These are phyloP conservation scores for Dicrurus megarhynchus DNA, from an alignment of 2,113 vertebrate genomes.

Conservation along the genomic window DNA sequence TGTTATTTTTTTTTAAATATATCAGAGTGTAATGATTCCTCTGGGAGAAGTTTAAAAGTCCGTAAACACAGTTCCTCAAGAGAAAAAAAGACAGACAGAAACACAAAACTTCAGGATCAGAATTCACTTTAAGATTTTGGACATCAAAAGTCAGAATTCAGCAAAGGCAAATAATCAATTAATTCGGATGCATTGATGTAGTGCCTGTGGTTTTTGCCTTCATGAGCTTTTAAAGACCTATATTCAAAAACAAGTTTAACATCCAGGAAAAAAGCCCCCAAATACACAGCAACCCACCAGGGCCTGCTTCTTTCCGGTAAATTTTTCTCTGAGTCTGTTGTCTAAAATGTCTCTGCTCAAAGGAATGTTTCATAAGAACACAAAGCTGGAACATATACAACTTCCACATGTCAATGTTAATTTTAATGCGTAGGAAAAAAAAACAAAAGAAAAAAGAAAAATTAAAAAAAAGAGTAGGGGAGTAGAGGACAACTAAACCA, in stretches of 20 bases:
- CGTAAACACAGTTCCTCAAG: not conserved
- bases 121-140: not conserved
- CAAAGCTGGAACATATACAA: not conserved
- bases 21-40: not conserved
- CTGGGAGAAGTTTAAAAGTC: not conserved
- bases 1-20: not conserved
- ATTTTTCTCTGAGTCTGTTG: not conserved
- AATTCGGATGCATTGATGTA: not conserved
- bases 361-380: not conserved
- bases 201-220: not conserved
- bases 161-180: not conserved
- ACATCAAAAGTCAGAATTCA: not conserved
- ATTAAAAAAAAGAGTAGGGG: rapidly evolving
- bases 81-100: not conserved
- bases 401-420: not conserved
- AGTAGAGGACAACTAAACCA: not conserved
- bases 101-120: not conserved
- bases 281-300: not conserved
- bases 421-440: not conserved
- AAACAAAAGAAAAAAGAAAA: not conserved
- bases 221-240: not conserved
- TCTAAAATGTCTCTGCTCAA: not conserved
- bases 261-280: not conserved
- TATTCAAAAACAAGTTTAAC: not conserved
- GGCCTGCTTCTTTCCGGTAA: not conserved